Evolutionary conservation across 2,113 vertebrate species (phyloP), one percentile per base, ranked within the genome.

Genomic region (Solea solea): DNA sequence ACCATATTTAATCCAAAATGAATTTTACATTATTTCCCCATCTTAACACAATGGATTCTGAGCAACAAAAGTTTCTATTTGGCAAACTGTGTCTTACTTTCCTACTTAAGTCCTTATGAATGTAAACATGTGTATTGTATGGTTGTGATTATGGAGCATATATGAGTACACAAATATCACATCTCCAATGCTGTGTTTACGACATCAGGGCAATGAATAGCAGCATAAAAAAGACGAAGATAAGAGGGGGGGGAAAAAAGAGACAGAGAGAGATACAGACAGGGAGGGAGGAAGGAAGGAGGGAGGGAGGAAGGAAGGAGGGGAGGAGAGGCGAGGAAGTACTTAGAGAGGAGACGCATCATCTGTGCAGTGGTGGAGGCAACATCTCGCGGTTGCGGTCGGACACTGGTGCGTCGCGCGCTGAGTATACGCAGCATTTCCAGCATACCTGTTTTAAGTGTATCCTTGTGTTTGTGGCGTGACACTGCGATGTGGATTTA

Each of bases 331-430:
- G 65, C 11, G 76, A 76, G 46, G 49, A 75, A 85, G 76, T 90
- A 88, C 85, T 89, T 85, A 87, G 86, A 86, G 85, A 81, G 79
- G 75, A 87, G 86, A 87, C 81, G 82, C 91, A 90, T 91, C 89
- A 71, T 89, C 81, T 78, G 81, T 83, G 86, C 89, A 83, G 89
- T 65, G 86, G 78, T 89, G 78, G 71, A 82, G 64, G 84, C 69
- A 82, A 86, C 86, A 83, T 87, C 84, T 86, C 76, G 48, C 41
- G 64, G 62, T 82, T 39, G 62, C 79, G 54, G 73, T 74, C 64
- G 42, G 50, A 60, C 76, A 59, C 69, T 68, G 5, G 72, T 39
- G 52, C 25, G 21, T 10, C 13, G 25, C 34, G 34, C 34, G 34
- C 34, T 34, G 34, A 34, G 5, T 34, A 34, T 34, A 34, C 34